These are phyloP conservation scores for Dunckerocampus dactyliophorus DNA, from an alignment of 2,113 vertebrate species.

Conservation along the genomic window DNA sequence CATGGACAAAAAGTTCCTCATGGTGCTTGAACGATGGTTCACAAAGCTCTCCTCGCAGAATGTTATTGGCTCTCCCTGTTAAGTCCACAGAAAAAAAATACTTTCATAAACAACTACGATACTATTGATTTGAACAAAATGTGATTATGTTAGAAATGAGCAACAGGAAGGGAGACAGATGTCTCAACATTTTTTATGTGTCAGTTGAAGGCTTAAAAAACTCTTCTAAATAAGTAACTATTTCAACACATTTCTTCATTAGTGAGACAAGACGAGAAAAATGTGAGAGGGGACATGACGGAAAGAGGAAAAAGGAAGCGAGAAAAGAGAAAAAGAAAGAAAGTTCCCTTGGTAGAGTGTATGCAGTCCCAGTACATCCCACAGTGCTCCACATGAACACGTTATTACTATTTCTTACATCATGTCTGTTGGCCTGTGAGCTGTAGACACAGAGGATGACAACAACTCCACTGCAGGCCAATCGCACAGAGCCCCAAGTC, in stretches of 20 bases:
- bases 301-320: slow-evolving; percentile 21
- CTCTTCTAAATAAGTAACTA: slow-evolving; percentile 15
- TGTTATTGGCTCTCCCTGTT: slow-evolving; percentile 88
- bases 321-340: slow-evolving; percentile 16
- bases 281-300: slow-evolving; percentile 26
- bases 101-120: no score
- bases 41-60: slow-evolving; percentile 94
- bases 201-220: slow-evolving; percentile 5
- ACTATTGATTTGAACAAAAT: slow-evolving; percentile 15
- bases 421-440: slow-evolving; percentile 67
- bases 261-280: slow-evolving; percentile 18
- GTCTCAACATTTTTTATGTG: background rate
- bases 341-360: slow-evolving; percentile 37
- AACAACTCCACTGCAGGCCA: slow-evolving; percentile 64
- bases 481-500: slow-evolving; percentile 50
- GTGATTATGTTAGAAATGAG: slow-evolving; percentile 15
- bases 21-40: slow-evolving; percentile 86
- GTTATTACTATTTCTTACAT: slow-evolving; percentile 71
- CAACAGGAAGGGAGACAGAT: slow-evolving; percentile 10
- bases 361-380: slow-evolving; percentile 57
- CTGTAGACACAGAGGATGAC: slow-evolving; percentile 61
- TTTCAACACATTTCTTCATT: slow-evolving; percentile 49
- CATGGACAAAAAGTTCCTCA: slow-evolving; percentile 88
- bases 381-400: slow-evolving; percentile 38
- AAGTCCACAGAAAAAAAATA: slow-evolving; percentile 22